phyloP scores from a whole-genome alignment of 1,140 invertebrate species.

The Triops longicaudatus region DNA sequence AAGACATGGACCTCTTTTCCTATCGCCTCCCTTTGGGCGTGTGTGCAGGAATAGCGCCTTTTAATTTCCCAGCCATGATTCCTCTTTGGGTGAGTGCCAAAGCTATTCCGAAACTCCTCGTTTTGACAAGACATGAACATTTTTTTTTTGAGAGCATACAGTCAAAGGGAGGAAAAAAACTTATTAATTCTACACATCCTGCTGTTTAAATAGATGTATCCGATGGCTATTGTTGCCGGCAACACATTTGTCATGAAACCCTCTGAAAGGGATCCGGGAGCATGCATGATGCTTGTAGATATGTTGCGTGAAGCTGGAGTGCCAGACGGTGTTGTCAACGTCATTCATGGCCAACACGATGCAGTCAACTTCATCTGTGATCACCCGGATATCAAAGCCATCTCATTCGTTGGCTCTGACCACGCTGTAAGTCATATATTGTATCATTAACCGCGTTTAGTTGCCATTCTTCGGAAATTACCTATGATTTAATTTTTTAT shows the following conservation, averaged over 20 bases:
- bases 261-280: conserved; percentile 94
- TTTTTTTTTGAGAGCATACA: neutral
- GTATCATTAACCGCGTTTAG: neutral
- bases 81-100: conserved; percentile 70
- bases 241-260: conserved; percentile 69
- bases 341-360: conserved; percentile 90
- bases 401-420: conserved; percentile 98
- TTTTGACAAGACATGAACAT: conserved; percentile 24
- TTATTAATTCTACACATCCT: conserved; percentile 7
- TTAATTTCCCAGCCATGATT: conserved; percentile 99
- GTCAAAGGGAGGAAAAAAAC: neutral
- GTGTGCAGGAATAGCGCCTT: conserved; percentile 79
- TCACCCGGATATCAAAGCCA: conserved; percentile 88
- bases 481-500: conserved; percentile 30
- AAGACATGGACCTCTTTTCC: conserved; percentile 86
- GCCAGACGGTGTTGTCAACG: conserved; percentile 87
- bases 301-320: conserved; percentile 81
- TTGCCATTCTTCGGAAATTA: conserved; percentile 21
- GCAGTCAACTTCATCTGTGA: conserved; percentile 96
- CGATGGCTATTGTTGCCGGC: conserved; percentile 83
- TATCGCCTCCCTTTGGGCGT: conserved; percentile 85
- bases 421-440: conserved; percentile 56
- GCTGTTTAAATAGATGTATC: conserved; percentile 63
- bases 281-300: conserved; percentile 88
- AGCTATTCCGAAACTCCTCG: neutral